Base-by-base conservation (phyloP, 1,140 invertebrate genomes). In the Neelides sp. region DNA sequence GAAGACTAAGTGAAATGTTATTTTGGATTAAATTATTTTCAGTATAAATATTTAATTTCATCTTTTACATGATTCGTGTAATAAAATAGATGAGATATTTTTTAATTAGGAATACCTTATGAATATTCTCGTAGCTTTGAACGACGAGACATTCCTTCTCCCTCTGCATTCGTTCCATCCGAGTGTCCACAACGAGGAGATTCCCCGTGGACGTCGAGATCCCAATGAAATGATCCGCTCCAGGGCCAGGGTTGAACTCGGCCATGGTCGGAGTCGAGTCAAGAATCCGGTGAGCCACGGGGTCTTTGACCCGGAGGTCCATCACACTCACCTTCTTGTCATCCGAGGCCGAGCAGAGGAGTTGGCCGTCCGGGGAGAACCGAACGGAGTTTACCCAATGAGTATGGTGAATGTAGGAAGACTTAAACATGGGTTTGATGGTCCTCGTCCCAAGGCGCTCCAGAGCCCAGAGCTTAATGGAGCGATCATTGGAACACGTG, bases 351-450 rank as follows among this genome's bases (percentile, higher is more conserved):
- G 53, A 30, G 17, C 39, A 48, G 0, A 55, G 26, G 0, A 48
- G 22, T 40, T 32, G 35, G 15, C 58, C 58, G 36, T 59, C 52
- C 4, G 13, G 3, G 5, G 52, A 44, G 23, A 44, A 60, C 1
- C 54, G 51, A 19, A 60, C 54, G 8, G 54, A 60, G 24, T 47
- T 34, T 15, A 60, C 50, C 58, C 58, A 60, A 30, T 57, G 56
- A 12, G 35, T 60, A 22, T 60, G 58, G 2, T 10, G 10, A 26
- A 28, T 15, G n/a, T 26, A 47, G 10, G 43, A 52, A 39, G 8
- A 28, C 24, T 32, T 50, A 27, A 43, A 32, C n/a, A 39, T 30
- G 10, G 26, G 30, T 5, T 17, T 20, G 22, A 24, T 47, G 1
- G 28, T 26, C 41, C 42, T 55, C 0, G 49, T 43, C 35, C 45